Evolutionary conservation across 64 coral and sea anemone genomes (phyloP), one percentile per base, ranked within the genome.

Genomic region (Actinia equina): DNA sequence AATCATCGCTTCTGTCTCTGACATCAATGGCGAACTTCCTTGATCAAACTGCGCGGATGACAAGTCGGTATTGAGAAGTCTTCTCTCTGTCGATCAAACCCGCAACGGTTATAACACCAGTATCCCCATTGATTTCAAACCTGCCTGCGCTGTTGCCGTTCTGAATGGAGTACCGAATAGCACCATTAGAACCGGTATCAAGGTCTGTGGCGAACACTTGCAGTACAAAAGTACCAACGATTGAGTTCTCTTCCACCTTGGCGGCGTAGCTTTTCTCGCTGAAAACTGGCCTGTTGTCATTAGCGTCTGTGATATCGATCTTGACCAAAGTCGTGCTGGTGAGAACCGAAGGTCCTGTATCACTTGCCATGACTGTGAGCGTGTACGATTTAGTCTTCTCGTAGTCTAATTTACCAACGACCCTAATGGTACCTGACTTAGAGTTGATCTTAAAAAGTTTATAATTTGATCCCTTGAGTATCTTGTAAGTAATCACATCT

Each of bases 151-250:
- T 85, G 77, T 92, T 92, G 0, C 93, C 91, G 13, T 42, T 86
- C 3, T 89, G 64, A 52, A 99, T 95, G 19, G 91, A 77, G 83
- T 95, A 99, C 5, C 45, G 85, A 61, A 99, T 87, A 23, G 93
- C 82, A 44, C 91, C 54, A 43, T 95, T 95, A n/a, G 14, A 45
- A 23, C 88, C 88, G 18, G 56, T 93, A 77, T 99, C 97, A 9
- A 49, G 62, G 83, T 99, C 97, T 7, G 91, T 88, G 41, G 97
- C 97, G 80, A 93, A 99, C 2, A 99, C 87, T 52, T 95, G 97
- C 43, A 89, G 83, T 12, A 95, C 93, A 64, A 99, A 93, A 22
- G 85, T 90, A 85, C 84, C 88, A 46, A 86, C 9, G 44, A n/a
- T 69, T 42, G 91, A 93, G 74, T 94, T 90, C 45, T 99, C 97